A percentile compares a stretch with the other conserved stretches of the same genome.
Evolutionary conservation across 2,113 vertebrate species (phyloP).

Genomic region (Thomomys bottae): DNA sequence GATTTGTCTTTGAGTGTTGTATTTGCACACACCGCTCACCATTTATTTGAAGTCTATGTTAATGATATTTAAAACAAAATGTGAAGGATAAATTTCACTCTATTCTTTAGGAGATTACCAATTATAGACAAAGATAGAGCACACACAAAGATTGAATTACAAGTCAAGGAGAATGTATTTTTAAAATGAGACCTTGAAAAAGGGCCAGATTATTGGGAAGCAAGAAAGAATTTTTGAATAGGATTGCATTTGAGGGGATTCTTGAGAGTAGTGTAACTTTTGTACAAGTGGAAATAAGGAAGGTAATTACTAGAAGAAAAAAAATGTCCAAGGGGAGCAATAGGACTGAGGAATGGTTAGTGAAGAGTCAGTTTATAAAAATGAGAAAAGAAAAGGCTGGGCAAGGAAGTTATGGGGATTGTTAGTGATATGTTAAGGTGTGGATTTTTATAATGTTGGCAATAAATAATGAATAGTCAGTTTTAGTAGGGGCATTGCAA

Average conservation of each 20-base stretch:
- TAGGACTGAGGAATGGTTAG: not conserved
- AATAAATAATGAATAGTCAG: not conserved
- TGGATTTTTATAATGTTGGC: not conserved
- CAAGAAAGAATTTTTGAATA: not conserved
- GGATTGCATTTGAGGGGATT: not conserved
- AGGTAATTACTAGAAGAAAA: not conserved
- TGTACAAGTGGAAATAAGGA: not conserved
- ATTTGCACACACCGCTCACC: constrained; percentile 31
- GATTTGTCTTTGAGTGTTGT: constrained; percentile 43
- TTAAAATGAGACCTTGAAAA: not conserved
- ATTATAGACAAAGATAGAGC: not conserved
- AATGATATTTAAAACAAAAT: constrained; percentile 52
- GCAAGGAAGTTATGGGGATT: not conserved
- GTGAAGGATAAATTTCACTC: constrained; percentile 40
- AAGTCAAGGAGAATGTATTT: not conserved
- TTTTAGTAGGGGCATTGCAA: not conserved
- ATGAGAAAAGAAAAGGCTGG: not conserved
- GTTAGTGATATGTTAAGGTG: not conserved
- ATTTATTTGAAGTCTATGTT: constrained; percentile 46
- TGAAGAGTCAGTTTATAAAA: constrained; percentile 21
- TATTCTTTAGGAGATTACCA: constrained; percentile 11
- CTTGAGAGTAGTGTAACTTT: not conserved
- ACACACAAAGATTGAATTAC: not conserved
- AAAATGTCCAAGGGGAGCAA: not conserved
- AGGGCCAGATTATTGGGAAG: not conserved